Evolutionary conservation across 2,888 invertebrate species (phyloP).

Genomic region (Brassicogethes aeneus): DNA sequence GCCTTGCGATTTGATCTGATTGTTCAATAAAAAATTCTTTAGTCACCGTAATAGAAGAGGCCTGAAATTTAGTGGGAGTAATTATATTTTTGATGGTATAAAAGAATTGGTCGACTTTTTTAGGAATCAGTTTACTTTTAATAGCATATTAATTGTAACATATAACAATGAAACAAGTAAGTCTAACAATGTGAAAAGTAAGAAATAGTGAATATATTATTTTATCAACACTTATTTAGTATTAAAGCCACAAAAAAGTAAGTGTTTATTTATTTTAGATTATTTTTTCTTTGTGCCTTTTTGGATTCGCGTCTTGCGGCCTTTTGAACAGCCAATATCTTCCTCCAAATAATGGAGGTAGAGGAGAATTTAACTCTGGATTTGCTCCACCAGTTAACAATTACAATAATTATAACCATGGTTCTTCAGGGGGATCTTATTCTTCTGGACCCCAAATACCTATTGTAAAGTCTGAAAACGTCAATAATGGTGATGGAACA

Average conservation of each 20-base stretch:
- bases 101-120: neutral
- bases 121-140: neutral
- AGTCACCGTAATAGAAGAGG: no score
- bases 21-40: no score
- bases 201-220: no score
- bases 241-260: no score
- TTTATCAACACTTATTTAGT: no score
- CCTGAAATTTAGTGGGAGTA: neutral
- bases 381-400: neutral
- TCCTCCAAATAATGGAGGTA: slow-evolving; percentile 15
- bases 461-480: slow-evolving; percentile 13
- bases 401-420: neutral
- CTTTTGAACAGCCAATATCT: slow-evolving; percentile 22
- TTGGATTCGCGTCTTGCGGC: slow-evolving; percentile 21
- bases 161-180: neutral
- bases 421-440: neutral
- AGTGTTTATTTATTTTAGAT: slow-evolving; percentile 17
- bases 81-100: neutral
- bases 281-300: slow-evolving; percentile 16
- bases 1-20: no score
- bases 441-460: slow-evolving; percentile 9
- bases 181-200: no score
- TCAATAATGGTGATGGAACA: slow-evolving; percentile 12
- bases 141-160: neutral
- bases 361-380: neutral